Evolutionary conservation across 2,888 invertebrate genomes (phyloP), one percentile per base, ranked within the genome.

Genomic region (Agrotis puta): DNA sequence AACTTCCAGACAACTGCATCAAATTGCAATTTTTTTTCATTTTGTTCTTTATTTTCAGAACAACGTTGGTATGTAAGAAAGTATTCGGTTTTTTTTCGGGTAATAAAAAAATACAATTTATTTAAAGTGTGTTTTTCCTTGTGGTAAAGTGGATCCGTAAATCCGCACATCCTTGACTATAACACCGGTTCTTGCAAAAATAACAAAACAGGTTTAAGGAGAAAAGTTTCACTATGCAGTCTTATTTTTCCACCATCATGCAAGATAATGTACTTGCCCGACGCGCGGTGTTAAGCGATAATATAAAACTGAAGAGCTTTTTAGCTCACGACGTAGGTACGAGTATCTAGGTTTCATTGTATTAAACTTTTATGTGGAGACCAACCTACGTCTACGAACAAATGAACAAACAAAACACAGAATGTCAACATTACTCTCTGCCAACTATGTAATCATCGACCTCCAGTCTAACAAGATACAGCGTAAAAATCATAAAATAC

Each of bases 281-380:
- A 16, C 27, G 27, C 0, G 7, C 22, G 51, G 11, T 24, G 43
- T 50, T 13, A 64, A 16, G n/a, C 18, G 47, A 27, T 62, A 48
- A 54, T 11, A 51, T 73, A 50, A 72, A 72, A 64, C 48, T 50
- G 43, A 57, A 72, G 6, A 48, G 56, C 56, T 64, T 57, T 72
- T 64, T 47, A 73, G 11, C 20, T 39, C 50, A 20, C 22, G 18
- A 22, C 45, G 45, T 39, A 11, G 11, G 2, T n/a, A n/a, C n/a
- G n/a, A n/a, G n/a, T 48, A 56, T 72, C 64, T 50, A 64, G 33
- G 43, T 51, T 43, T 24, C 24, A 22, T 20, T 47, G n/a, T 62
- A 16, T 39, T 71, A n/a, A 50, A 48, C 0, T 48, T 22, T 64
- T 20, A 6, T 5, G 14, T 51, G 45, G 16, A 24, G 16, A 53